phyloP scores from a whole-genome alignment of 2,113 vertebrate genomes.

The Lethenteron camtschaticum region DNA sequence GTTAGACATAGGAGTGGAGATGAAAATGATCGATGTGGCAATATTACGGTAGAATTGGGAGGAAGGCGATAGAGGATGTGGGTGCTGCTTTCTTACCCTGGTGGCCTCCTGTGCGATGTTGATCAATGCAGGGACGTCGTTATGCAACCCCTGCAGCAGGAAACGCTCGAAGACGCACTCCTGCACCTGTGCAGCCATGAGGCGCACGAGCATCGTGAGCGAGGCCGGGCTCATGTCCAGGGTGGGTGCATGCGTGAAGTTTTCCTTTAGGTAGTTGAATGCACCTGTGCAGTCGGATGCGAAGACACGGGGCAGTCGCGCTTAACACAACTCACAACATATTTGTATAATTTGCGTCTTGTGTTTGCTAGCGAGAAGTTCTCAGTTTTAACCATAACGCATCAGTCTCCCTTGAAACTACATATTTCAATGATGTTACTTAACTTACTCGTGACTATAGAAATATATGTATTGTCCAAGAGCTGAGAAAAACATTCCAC shows the following conservation, averaged over 20 bases:
- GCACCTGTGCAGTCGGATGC: conserved; percentile 26
- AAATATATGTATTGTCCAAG: too few relatives aligned
- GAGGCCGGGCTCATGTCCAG: conserved; percentile 57
- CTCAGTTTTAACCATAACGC: neutral
- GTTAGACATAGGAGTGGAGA: too few relatives aligned
- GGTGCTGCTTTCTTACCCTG: conserved; percentile 25
- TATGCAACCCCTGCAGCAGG: conserved; percentile 17
- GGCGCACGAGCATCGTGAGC: conserved; percentile 43
- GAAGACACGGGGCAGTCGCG: neutral
- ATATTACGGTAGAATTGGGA: too few relatives aligned
- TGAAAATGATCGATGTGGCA: too few relatives aligned
- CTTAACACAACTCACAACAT: too few relatives aligned
- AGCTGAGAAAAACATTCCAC: too few relatives aligned
- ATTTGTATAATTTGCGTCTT: too few relatives aligned
- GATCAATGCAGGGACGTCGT: conserved; percentile 23
- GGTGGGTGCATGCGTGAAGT: conserved; percentile 67
- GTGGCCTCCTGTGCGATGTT: conserved; percentile 55
- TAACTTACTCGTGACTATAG: too few relatives aligned
- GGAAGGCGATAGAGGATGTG: too few relatives aligned
- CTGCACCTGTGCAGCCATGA: conserved; percentile 74
- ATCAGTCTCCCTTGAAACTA: neutral
- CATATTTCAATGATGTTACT: too few relatives aligned
- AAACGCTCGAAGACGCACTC: conserved; percentile 59
- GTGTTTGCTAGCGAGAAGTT: too few relatives aligned
- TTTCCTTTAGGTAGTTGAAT: conserved; percentile 65